Percentiles rank a stretch among this genome's conserved stretches.
Evolutionary conservation across 1,140 invertebrate genomes (phyloP).

Genomic region (Drosophila subpulchrella): DNA sequence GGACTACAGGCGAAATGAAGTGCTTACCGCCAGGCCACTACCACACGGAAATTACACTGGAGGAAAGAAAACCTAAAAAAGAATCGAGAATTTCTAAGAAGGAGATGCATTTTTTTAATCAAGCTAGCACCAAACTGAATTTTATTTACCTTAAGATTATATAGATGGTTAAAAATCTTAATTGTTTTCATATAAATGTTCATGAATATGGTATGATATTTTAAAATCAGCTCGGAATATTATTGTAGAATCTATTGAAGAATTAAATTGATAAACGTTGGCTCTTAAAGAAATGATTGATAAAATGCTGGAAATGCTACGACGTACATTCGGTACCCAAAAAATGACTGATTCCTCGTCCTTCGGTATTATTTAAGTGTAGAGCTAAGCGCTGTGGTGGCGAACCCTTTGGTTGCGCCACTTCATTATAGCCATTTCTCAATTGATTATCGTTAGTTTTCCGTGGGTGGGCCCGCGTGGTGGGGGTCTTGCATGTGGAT

Average conservation of each 20-base stretch:
- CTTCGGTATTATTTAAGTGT: constrained; percentile 6
- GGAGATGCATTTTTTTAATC: too few relatives aligned
- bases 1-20: constrained; percentile 55
- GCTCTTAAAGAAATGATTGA: too few relatives aligned
- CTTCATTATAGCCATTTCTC: constrained; percentile 82
- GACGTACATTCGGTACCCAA: background rate
- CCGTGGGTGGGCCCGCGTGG: constrained; percentile 9
- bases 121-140: too few relatives aligned
- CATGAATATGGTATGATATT: too few relatives aligned
- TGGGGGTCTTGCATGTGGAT: constrained; percentile 14
- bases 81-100: background rate
- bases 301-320: too few relatives aligned
- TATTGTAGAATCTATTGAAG: background rate
- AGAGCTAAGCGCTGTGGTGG: background rate
- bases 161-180: too few relatives aligned
- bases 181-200: too few relatives aligned
- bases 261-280: background rate
- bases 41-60: constrained; percentile 8
- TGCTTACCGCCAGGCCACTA: constrained; percentile 59
- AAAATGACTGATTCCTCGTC: background rate
- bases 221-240: too few relatives aligned
- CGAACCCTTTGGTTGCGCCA: constrained; percentile 62
- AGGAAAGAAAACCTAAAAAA: background rate
- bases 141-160: too few relatives aligned
- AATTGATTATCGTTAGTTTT: constrained; percentile 79